Evolutionary conservation across 2,113 vertebrate genomes (phyloP), one percentile per base, ranked within the genome.

Genomic region (Nesospiza acunhae): DNA sequence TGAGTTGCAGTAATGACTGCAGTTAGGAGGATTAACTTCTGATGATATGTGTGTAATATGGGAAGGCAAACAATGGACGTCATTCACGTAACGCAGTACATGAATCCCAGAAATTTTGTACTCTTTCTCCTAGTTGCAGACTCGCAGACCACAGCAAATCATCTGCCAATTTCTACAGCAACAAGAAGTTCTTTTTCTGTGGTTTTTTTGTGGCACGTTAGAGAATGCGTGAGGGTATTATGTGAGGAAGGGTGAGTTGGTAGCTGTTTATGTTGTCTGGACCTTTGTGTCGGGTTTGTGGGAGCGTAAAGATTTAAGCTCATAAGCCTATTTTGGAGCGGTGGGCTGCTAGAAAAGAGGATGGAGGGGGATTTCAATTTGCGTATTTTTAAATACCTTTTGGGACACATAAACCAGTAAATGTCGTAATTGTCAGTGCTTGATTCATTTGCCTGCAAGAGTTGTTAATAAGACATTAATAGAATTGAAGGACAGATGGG

Each of bases 11-110:
- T 84, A 87, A 75, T 79, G 20, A 59, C 14, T 75, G 69, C 39
- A 64, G 35, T 90, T 63, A 79, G 39, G 27, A 88, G 55, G 35
- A 50, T 63, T 67, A 50, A 47, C 33, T 90, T 94, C 62, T 75
- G n/a, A 67, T 33, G 19, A 30, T 33, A 55, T 5, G 8, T 69
- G 13, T 37, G n/a, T 44, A 49, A 70, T 21, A 24, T 63, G 47
- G 28, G 18, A 84, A 63, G 33, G 18, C 13, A 92, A 84, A 39
- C 16, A 24, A 19, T 44, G 56, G 33, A 72, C 0, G 0, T 21
- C 28, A 8, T 55, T 92, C 14, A n/a, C 1, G 3, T 63, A 46
- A 55, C 9, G 26, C 0, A 0, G 13, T 37, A 67, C 3, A 5
- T 6, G 33, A 79, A 76, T 63, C 27, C 14, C 23, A 59, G 35